Conservation (phyloP, 2,888 invertebrate species). For the Nipponacmea schrenckii region DNA sequence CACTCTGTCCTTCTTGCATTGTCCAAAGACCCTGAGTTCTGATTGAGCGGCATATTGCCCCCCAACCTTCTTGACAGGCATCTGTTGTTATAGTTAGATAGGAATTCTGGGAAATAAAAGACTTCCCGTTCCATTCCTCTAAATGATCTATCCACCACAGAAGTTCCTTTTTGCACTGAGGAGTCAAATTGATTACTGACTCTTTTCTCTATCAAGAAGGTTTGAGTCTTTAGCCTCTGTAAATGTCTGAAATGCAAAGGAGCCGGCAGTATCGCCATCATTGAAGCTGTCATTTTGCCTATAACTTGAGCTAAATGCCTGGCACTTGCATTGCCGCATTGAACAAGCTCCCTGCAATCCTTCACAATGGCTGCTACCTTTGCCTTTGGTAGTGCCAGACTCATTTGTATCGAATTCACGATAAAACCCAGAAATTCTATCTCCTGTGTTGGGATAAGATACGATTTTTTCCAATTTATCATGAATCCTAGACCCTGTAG, state of each 20-base stretch:
- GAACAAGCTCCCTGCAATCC: constrained; percentile 11
- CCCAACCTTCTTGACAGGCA: constrained; percentile 17
- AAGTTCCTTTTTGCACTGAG: constrained; percentile 12
- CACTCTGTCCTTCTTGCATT: background rate
- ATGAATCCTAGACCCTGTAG: constrained; percentile 9
- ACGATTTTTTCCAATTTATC: constrained; percentile 20
- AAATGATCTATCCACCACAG: constrained; percentile 20
- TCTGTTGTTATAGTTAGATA: constrained; percentile 15
- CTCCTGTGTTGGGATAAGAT: constrained; percentile 11
- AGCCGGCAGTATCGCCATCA: constrained; percentile 12
- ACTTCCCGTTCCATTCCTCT: constrained; percentile 10
- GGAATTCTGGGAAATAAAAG: background rate
- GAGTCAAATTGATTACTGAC: background rate
- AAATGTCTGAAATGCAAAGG: constrained; percentile 21
- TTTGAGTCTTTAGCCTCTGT: constrained; percentile 20
- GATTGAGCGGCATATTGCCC: constrained; percentile 17
- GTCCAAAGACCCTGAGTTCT: constrained; percentile 20
- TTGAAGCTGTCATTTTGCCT: constrained; percentile 16
- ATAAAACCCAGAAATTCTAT: constrained; percentile 20
- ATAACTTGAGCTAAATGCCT: constrained; percentile 10
- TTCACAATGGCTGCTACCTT: constrained; percentile 9
- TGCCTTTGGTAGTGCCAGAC: constrained; percentile 4
- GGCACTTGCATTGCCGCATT: background rate
- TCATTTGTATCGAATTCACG: constrained; percentile 16
- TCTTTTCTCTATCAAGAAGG: background rate